Conservation (phyloP, 2,888 invertebrate species). For the Theodoxus fluviatilis region DNA sequence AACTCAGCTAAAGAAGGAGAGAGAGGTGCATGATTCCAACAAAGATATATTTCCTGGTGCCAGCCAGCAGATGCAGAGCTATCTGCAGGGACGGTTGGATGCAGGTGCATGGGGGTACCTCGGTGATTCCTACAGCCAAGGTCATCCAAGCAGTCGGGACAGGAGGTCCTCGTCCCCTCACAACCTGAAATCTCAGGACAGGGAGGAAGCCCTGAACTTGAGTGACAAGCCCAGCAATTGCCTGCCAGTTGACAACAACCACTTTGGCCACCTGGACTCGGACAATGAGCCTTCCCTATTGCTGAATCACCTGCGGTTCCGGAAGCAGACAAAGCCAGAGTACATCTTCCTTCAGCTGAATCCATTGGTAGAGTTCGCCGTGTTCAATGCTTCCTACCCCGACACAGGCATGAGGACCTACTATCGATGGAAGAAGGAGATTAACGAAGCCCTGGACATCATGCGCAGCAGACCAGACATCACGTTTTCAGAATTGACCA, state of each 20-base stretch:
- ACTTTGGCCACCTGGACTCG: neutral
- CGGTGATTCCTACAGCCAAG: too few species aligned
- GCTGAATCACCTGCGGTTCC: conserved; percentile 14
- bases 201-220: too few species aligned
- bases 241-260: too few species aligned
- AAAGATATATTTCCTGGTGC: too few species aligned
- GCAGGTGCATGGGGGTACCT: too few species aligned
- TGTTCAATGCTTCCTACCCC: conserved; percentile 32
- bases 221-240: too few species aligned
- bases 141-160: too few species aligned
- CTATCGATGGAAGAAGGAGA: conserved; percentile 37
- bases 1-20: conserved; percentile 17
- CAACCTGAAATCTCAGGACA: too few species aligned
- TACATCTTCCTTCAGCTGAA: conserved; percentile 34
- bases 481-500: conserved; percentile 31
- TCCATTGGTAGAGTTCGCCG: conserved; percentile 34
- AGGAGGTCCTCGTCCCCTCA: too few species aligned
- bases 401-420: conserved; percentile 31
- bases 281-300: neutral
- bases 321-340: conserved; percentile 31
- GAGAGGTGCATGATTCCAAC: too few species aligned
- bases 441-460: conserved; percentile 34
- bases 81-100: too few species aligned
- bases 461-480: conserved; percentile 32
- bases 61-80: too few species aligned